Percentiles rank a stretch among this genome's conserved stretches.
Conservation (phyloP, 2,888 invertebrate genomes). For the Automeris io region DNA sequence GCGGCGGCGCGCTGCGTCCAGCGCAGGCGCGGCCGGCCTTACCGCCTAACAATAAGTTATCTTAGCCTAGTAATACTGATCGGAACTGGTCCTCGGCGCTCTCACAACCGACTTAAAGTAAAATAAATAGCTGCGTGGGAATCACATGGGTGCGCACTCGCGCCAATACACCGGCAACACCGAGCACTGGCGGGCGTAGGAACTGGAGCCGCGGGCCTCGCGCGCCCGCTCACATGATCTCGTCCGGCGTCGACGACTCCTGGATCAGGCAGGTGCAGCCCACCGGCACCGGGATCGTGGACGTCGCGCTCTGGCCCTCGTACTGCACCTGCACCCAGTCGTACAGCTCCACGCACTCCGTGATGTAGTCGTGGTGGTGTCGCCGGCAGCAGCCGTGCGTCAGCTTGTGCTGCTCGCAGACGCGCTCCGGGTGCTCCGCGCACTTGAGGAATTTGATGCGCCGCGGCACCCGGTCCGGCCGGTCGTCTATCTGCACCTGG, state of each 20-base stretch:
- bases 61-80: background rate
- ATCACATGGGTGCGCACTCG: no score
- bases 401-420: slow-evolving; percentile 41
- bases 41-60: slow-evolving; percentile 1
- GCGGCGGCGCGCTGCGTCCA: background rate
- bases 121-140: no score
- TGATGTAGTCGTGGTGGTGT: slow-evolving; percentile 38
- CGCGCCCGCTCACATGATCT: slow-evolving; percentile 11
- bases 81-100: no score
- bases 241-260: slow-evolving; percentile 24
- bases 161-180: no score
- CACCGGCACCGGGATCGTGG: slow-evolving; percentile 42
- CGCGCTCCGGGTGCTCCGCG: slow-evolving; percentile 38
- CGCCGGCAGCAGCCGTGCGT: slow-evolving; percentile 56
- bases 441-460: slow-evolving; percentile 59
- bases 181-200: slow-evolving; percentile 4
- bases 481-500: slow-evolving; percentile 38
- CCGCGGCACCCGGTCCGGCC: slow-evolving; percentile 47
- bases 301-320: slow-evolving; percentile 21
- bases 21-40: background rate
- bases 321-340: slow-evolving; percentile 59
- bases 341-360: slow-evolving; percentile 58
- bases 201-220: slow-evolving; percentile 10
- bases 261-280: slow-evolving; percentile 64
- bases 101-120: no score